phyloP scores from a whole-genome alignment of 2,888 invertebrate species.

The Congeria kusceri region DNA sequence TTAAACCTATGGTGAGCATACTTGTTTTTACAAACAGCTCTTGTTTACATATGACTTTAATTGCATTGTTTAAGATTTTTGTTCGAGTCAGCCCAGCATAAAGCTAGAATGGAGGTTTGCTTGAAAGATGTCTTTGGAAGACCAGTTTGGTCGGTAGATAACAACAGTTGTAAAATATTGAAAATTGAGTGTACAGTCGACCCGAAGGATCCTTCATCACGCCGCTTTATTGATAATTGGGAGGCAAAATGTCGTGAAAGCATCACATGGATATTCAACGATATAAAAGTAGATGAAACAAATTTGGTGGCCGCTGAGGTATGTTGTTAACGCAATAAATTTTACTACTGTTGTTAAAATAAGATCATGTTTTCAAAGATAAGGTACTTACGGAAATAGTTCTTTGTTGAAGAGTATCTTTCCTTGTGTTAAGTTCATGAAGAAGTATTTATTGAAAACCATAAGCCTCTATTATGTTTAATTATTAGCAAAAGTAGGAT shows the following conservation, averaged over 20 bases:
- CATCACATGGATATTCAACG: constrained; percentile 15
- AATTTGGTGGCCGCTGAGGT: constrained; percentile 42
- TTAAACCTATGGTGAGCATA: too few species aligned
- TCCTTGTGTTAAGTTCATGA: too few species aligned
- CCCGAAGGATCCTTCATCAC: constrained; percentile 21
- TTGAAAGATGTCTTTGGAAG: constrained; percentile 2
- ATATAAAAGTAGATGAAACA: constrained; percentile 21
- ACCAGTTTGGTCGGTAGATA: constrained; percentile 20
- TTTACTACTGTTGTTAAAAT: not conserved
- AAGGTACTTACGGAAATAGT: too few species aligned
- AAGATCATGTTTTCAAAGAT: not conserved
- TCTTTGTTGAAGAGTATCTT: too few species aligned
- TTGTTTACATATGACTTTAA: too few species aligned
- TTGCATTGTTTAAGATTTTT: too few species aligned
- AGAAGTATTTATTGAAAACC: too few species aligned
- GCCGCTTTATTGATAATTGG: constrained; percentile 29
- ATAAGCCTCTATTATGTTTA: too few species aligned
- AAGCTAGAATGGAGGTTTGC: too few species aligned
- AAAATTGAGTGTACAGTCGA: constrained; percentile 37
- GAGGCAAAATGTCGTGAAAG: constrained; percentile 12
- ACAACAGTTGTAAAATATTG: not conserved
- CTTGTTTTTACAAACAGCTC: too few species aligned
- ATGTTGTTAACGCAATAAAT: not conserved
- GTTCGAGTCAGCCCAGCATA: too few species aligned
- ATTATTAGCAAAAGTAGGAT: too few species aligned